phyloP scores from a whole-genome alignment of 2,797 vertebrate genomes.

The Labroides dimidiatus region DNA sequence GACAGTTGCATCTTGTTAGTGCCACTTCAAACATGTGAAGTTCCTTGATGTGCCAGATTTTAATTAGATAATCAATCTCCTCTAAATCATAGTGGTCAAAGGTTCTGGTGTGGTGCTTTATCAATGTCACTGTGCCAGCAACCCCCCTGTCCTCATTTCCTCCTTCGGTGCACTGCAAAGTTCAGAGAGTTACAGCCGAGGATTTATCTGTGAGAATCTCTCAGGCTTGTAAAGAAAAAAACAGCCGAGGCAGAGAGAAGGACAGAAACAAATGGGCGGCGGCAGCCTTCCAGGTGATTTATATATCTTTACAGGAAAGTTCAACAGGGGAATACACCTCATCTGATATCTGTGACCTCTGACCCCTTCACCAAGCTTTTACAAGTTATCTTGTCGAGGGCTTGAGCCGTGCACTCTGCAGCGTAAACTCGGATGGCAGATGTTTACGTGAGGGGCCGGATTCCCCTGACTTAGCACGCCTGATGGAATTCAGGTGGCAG shows the following conservation, averaged over 20 bases:
- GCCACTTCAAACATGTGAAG: slow-evolving; percentile 59
- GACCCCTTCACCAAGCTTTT: slow-evolving; percentile 75
- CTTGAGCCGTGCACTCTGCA: slow-evolving; percentile 53
- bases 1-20: slow-evolving; percentile 77
- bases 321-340: slow-evolving; percentile 55
- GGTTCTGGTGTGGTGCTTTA: slow-evolving; percentile 51
- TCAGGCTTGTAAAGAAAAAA: slow-evolving; percentile 45
- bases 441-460: slow-evolving; percentile 69
- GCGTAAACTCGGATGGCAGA: slow-evolving; percentile 66
- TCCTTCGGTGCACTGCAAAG: slow-evolving; percentile 65
- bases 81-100: slow-evolving; percentile 67
- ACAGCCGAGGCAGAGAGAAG: slow-evolving; percentile 15
- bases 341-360: slow-evolving; percentile 69
- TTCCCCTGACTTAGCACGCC: slow-evolving; percentile 58
- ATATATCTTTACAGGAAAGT: slow-evolving; percentile 68
- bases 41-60: slow-evolving; percentile 59
- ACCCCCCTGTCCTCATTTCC: slow-evolving; percentile 70
- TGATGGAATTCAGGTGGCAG: slow-evolving; percentile 77
- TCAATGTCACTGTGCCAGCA: slow-evolving; percentile 73
- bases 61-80: slow-evolving; percentile 85
- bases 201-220: slow-evolving; percentile 70
- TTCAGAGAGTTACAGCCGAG: slow-evolving; percentile 62
- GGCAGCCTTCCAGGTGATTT: slow-evolving; percentile 68
- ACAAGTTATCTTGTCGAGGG: slow-evolving; percentile 76
- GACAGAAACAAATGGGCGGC: slow-evolving; percentile 64